Base-by-base conservation (phyloP, 2,113 vertebrate genomes). In the Rhodinocichla rosea region DNA sequence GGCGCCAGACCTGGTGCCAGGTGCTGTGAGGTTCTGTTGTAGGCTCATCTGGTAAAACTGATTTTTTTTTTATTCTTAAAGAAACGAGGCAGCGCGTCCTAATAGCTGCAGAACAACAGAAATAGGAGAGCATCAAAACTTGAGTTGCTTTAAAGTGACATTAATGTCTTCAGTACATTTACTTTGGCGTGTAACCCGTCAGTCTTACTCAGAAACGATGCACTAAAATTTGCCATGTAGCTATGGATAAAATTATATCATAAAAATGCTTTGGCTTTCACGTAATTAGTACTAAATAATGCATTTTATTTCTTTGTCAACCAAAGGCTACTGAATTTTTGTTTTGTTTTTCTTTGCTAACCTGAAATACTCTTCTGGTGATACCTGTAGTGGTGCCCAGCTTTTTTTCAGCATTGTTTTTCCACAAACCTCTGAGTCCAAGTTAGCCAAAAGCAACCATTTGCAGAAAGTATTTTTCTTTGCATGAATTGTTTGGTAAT, bases 1-100 rank as follows among this genome's bases (percentile, higher is more conserved):
- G 97, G 79, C 79, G 73, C 97, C 97, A 83, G 75, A 95, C 96
- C 96, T 86, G 82, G 96, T 97, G 97, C 97, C 98, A 96, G 97
- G 97, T 97, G 97, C 92, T 96, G 97, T 95, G 93, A 94, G 94
- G 97, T 96, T 74, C 35, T 35, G 26, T 47, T 13, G 62, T 52
- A 20, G 86, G 91, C 85, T 63, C 76, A 57, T 90, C 95, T 37
- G 55, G 91, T 80, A 64, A 44, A 22, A 13, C 85, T 96, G 82
- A 15, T n/a, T n/a, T 33, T 32, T 53, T 30, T 30, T 32, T 65
- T 80, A 32, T 80, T 95, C 87, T 50, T 42, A 56, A 65, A 95
- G 96, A 65, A 96, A 67, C 4, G 63, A 96, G 56, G 83, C 65
- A 9, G 37, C 1, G 65, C 30, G 1, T 69, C 87, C 22, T 83